Conservation (phyloP, 2,797 vertebrate species). For the Crenuchus spilurus region DNA sequence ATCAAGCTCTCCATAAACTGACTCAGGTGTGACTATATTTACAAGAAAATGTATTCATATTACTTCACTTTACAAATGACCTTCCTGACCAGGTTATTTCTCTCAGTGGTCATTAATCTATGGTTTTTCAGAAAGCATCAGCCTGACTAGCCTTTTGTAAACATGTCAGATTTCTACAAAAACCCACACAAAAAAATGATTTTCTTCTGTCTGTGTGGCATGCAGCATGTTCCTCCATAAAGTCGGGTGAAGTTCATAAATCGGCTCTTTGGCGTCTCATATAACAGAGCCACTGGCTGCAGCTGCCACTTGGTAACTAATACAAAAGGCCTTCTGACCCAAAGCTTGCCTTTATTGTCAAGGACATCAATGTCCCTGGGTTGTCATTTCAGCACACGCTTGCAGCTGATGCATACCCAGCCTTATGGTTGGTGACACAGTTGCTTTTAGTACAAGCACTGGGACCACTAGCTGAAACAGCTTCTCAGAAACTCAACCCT, state of each 20-base stretch:
- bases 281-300: constrained; percentile 44
- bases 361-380: constrained; percentile 9
- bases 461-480: constrained; percentile 4
- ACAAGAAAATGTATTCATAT: too few species aligned
- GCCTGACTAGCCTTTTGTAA: constrained; percentile 3
- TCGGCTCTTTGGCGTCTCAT: constrained; percentile 41
- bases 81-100: neutral
- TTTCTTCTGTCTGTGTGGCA: constrained; percentile 18
- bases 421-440: constrained; percentile 1
- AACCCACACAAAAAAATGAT: neutral
- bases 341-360: constrained; percentile 25
- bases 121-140: neutral
- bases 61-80: neutral
- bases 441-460: constrained; percentile 1
- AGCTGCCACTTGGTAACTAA: constrained; percentile 56
- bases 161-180: neutral
- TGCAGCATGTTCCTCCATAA: constrained; percentile 18
- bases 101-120: neutral
- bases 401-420: constrained; percentile 18
- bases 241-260: constrained; percentile 50
- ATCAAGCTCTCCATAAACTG: neutral
- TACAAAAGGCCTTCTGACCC: constrained; percentile 51
- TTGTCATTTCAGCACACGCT: constrained; percentile 31
- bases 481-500: constrained; percentile 17
- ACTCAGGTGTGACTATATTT: too few species aligned